Evolutionary conservation across 2,797 vertebrate species (phyloP), one percentile per base, ranked within the genome.

Genomic region (Acrossocheilus fasciatus): DNA sequence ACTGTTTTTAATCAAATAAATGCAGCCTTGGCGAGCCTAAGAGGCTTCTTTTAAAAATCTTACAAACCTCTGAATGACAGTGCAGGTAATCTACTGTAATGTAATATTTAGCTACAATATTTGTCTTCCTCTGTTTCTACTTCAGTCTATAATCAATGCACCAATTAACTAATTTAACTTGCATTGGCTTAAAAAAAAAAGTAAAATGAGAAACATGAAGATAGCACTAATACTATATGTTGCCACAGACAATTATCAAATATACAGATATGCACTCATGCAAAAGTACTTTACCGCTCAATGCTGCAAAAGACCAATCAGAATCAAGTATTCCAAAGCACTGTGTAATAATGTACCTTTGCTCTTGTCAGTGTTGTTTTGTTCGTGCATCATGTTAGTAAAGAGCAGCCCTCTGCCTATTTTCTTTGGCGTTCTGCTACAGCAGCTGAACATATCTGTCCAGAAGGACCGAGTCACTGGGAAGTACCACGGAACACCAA

Each of bases 401-500:
- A 99, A 96, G 81, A 97, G 82, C 36, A 96, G 92, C 70, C 96
- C 95, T 85, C 90, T 94, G 74, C 84, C 88, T 18, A 12, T 30
- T 1, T 83, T 90, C 66, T 26, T 84, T 8, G 90, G 81, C 2
- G 85, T 68, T 70, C 41, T 88, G 4, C n/a, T 10, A 76, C 66
- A 74, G 81, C 95, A 94, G 45, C 95, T 91, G 74, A 95, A 96
- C 88, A 96, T 90, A 9, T 97, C 94, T 0, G 93, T 75, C 98
- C 98, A 99, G 91, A 97, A 99, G 43, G 98, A 98, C 4, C 94
- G 95, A 82, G 95, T 96, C 90, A 99, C 88, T 0, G 97, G 98
- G 92, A 99, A 99, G 94, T 98, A 98, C 98, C 98, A 99, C 0
- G 96, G 96, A 41, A 95, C 94, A 43, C 96, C 94, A 87, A 99